Conservation (phyloP, 1,140 invertebrate genomes). For the Laupala kohalensis region DNA sequence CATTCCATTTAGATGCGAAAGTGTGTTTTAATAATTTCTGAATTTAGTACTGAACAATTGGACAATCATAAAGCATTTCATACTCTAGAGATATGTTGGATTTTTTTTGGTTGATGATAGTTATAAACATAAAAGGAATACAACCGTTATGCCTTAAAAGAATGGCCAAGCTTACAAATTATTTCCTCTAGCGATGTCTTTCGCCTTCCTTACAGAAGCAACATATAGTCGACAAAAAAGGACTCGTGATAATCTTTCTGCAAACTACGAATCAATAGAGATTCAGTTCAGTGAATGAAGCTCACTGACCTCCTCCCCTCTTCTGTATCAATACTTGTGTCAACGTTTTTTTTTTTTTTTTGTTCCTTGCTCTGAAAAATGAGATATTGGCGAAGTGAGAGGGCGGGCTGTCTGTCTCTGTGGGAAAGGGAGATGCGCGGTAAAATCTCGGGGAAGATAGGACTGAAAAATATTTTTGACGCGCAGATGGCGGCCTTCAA, state of each 20-base stretch:
- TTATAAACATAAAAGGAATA: no score
- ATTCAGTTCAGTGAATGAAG: neutral
- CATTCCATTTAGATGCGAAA: no score
- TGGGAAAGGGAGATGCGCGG: constrained; percentile 10
- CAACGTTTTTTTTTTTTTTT: neutral
- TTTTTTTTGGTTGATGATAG: no score
- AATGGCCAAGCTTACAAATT: no score
- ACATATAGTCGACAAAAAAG: constrained; percentile 3
- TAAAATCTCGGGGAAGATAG: neutral
- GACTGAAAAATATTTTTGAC: constrained; percentile 6
- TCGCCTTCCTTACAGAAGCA: neutral
- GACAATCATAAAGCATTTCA: no score
- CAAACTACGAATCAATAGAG: neutral
- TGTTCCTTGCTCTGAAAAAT: neutral
- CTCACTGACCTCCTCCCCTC: neutral
- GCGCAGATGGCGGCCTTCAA: constrained; percentile 12
- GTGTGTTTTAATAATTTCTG: no score
- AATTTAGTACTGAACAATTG: no score
- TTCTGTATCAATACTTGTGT: neutral
- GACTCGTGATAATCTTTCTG: neutral
- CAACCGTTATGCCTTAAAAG: no score
- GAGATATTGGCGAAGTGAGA: neutral
- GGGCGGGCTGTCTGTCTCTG: constrained; percentile 21
- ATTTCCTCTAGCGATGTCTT: no score
- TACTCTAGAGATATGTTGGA: no score